Percentiles rank a stretch among this genome's conserved stretches.
Evolutionary conservation across 35 echinoderm and acorn worm genomes (phyloP).

Genomic region (Apostichopus japonicus): DNA sequence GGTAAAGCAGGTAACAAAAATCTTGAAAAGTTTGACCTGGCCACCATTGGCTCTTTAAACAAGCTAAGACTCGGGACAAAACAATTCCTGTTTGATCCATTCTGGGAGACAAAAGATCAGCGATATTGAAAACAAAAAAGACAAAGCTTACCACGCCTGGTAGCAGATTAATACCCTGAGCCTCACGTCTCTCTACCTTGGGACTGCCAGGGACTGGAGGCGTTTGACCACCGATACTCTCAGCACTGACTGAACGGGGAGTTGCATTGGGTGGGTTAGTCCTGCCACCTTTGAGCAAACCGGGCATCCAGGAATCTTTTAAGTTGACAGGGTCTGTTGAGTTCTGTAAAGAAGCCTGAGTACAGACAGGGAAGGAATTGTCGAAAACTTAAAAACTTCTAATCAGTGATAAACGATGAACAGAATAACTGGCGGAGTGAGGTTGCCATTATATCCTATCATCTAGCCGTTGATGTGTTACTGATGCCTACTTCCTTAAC

Average conservation of each 20-base stretch:
- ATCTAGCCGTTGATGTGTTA: too few relatives aligned
- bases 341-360: slow-evolving; percentile 7
- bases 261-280: neutral
- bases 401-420: neutral
- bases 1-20: too few relatives aligned
- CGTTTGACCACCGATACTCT: slow-evolving; percentile 54
- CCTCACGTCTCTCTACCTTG: slow-evolving; percentile 60
- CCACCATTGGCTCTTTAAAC: too few relatives aligned
- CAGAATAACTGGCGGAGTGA: neutral
- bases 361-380: neutral
- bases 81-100: too few relatives aligned
- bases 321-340: neutral
- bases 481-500: too few relatives aligned
- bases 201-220: slow-evolving; percentile 75
- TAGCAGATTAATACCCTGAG: slow-evolving; percentile 77
- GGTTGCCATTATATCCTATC: neutral
- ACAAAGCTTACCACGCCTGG: slow-evolving; percentile 83
- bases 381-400: too few relatives aligned
- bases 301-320: slow-evolving; percentile 7
- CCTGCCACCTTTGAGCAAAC: slow-evolving; percentile 14
- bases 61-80: too few relatives aligned
- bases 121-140: too few relatives aligned
- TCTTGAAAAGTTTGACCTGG: too few relatives aligned
- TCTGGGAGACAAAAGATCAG: too few relatives aligned
- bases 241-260: slow-evolving; percentile 37